Conservation (phyloP, 2,797 vertebrate species). For the Neosalanx taihuensis region DNA sequence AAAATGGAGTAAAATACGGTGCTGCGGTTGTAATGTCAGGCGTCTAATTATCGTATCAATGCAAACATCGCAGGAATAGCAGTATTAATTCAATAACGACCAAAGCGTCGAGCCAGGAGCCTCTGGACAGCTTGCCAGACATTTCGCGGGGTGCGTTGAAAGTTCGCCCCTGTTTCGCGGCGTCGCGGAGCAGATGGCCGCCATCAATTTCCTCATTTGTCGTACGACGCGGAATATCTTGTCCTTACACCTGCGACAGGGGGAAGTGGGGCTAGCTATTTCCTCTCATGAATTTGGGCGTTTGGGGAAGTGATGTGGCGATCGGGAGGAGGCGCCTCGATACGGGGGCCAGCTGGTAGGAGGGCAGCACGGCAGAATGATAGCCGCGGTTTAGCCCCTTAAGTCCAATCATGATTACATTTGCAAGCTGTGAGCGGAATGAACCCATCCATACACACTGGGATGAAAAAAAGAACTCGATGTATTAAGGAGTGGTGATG, state of each 20-base stretch:
- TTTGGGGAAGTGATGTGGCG: conserved; percentile 69
- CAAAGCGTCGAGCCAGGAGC: conserved; percentile 21
- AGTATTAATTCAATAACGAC: conserved; percentile 25
- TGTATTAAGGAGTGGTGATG: conserved; percentile 58
- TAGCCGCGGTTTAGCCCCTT: conserved; percentile 66
- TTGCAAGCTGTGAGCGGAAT: conserved; percentile 76
- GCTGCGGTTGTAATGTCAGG: not conserved
- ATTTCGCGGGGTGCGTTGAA: conserved; percentile 66
- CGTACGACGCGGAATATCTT: conserved; percentile 72
- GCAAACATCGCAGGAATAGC: not conserved
- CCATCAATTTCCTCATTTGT: conserved; percentile 97
- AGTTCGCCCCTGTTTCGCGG: conserved; percentile 61
- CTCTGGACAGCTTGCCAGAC: conserved; percentile 58
- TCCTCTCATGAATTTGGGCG: conserved; percentile 84
- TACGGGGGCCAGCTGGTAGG: conserved; percentile 73
- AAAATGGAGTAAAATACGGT: not conserved
- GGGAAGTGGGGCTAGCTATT: conserved; percentile 88
- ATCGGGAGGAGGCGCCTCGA: conserved; percentile 69
- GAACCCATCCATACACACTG: conserved; percentile 68
- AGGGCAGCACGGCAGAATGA: conserved; percentile 76
- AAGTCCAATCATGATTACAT: conserved; percentile 78
- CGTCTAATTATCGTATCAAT: not conserved
- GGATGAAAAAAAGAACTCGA: not conserved
- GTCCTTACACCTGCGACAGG: conserved; percentile 92
- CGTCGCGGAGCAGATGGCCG: conserved; percentile 88